Conservation (phyloP, 2,888 invertebrate species). For the Notocelia uddmanniana region DNA sequence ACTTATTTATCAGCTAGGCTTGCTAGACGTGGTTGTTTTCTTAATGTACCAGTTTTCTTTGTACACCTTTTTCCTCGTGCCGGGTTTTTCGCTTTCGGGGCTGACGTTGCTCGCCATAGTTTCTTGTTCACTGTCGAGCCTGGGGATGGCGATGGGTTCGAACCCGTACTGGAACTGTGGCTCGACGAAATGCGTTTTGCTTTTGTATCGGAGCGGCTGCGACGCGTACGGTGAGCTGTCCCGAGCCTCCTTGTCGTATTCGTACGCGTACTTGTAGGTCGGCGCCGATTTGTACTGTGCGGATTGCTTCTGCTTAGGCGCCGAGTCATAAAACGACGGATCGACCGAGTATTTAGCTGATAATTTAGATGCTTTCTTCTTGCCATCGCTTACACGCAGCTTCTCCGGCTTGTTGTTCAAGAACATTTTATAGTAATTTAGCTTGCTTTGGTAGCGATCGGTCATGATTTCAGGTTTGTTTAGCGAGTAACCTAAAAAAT, state of each 20-base stretch:
- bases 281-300: slow-evolving; percentile 67
- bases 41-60: slow-evolving; percentile 82
- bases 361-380: slow-evolving; percentile 57
- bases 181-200: slow-evolving; percentile 75
- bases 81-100: slow-evolving; percentile 75
- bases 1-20: slow-evolving; percentile 74
- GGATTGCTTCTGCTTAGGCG: slow-evolving; percentile 61
- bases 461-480: slow-evolving; percentile 70
- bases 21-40: slow-evolving; percentile 73
- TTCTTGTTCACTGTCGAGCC: slow-evolving; percentile 75
- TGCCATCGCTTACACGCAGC: slow-evolving; percentile 55
- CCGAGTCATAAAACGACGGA: slow-evolving; percentile 60
- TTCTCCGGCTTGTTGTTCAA: slow-evolving; percentile 70
- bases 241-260: slow-evolving; percentile 66
- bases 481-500: slow-evolving; percentile 72
- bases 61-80: slow-evolving; percentile 75
- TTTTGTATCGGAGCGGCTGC: slow-evolving; percentile 65
- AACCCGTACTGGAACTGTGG: slow-evolving; percentile 83
- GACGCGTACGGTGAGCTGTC: slow-evolving; percentile 71
- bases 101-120: slow-evolving; percentile 77
- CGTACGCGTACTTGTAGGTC: slow-evolving; percentile 60
- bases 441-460: slow-evolving; percentile 69
- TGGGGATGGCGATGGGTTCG: slow-evolving; percentile 73
- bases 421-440: slow-evolving; percentile 73
- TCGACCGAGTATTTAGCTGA: slow-evolving; percentile 62